Conservation (phyloP, 1,140 invertebrate genomes). For the Ectropis grisescens region DNA sequence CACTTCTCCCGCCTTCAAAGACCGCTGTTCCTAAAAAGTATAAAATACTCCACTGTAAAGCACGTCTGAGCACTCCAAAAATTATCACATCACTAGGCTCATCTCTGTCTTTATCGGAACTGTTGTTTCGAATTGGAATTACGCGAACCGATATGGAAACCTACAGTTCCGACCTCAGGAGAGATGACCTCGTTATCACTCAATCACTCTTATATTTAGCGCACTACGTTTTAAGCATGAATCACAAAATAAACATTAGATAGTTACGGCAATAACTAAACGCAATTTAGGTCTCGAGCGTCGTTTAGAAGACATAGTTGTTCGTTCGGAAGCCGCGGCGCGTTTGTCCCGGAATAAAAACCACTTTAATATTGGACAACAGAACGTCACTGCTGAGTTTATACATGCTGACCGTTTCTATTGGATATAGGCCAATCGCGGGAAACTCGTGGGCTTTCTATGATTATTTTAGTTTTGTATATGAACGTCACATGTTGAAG, state of each 20-base stretch:
- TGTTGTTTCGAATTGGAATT: no score
- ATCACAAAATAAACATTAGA: conserved; percentile 40
- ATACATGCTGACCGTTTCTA: conserved; percentile 40
- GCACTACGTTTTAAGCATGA: conserved; percentile 18
- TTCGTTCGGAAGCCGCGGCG: conserved; percentile 19
- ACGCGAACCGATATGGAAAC: no score
- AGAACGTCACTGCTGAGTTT: conserved; percentile 47
- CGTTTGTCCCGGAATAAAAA: conserved; percentile 35
- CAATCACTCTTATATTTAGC: conserved; percentile 20
- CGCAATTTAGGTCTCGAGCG: conserved; percentile 50
- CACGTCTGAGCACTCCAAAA: no score
- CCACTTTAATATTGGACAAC: conserved; percentile 50
- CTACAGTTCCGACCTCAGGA: no score
- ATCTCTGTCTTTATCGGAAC: no score
- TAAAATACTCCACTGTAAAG: conserved; percentile 13
- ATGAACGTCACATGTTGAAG: conserved; percentile 42
- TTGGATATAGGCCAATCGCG: conserved; percentile 64
- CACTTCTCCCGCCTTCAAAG: conserved; percentile 85
- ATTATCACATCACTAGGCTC: no score
- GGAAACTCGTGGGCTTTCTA: conserved; percentile 38
- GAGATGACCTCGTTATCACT: conserved; percentile 21
- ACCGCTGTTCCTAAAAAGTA: conserved; percentile 80
- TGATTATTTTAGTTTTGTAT: conserved; percentile 58
- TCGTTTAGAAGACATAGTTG: conserved; percentile 46
- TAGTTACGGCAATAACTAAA: conserved; percentile 51